A percentile compares a stretch with the other conserved stretches of the same genome.
These are phyloP conservation scores for Yponomeuta evonymella DNA, from an alignment of 2,888 invertebrate genomes.

Conservation along the genomic window DNA sequence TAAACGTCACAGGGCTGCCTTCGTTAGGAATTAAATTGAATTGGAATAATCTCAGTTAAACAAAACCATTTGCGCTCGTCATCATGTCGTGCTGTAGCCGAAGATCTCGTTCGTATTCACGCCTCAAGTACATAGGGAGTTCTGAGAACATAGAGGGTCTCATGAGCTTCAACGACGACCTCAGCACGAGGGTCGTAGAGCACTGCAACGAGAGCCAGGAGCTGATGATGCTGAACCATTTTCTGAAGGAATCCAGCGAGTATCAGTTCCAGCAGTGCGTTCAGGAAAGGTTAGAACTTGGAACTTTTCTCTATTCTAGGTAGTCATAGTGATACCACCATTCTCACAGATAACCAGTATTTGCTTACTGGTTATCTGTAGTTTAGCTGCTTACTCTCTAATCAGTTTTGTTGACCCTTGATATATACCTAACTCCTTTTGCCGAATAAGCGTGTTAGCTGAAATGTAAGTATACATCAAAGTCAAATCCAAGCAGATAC, in stretches of 20 bases:
- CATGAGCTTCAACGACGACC: conserved; percentile 37
- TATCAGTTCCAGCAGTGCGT: conserved; percentile 48
- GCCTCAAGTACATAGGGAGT: conserved; percentile 4
- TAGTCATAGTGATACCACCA: too few species aligned
- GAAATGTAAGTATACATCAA: too few species aligned
- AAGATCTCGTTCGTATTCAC: neutral
- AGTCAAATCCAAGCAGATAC: too few species aligned
- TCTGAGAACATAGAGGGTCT: conserved; percentile 33
- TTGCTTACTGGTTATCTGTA: too few species aligned
- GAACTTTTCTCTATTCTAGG: neutral
- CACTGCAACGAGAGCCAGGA: conserved; percentile 55
- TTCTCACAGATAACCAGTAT: too few species aligned
- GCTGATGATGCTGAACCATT: conserved; percentile 52
- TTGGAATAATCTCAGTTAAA: neutral
- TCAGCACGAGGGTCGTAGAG: conserved; percentile 51
- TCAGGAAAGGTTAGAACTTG: conserved; percentile 24
- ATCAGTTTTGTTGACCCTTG: too few species aligned
- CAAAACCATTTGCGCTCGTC: neutral
- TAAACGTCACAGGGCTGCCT: neutral
- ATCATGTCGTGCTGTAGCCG: too few species aligned
- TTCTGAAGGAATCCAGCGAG: conserved; percentile 54
- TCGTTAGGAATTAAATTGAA: neutral
- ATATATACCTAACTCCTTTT: too few species aligned
- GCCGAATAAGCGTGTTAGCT: too few species aligned
- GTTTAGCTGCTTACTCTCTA: too few species aligned